Evolutionary conservation across 2,113 vertebrate genomes (phyloP).

Genomic region (Sterrhoptilus dennistouni): DNA sequence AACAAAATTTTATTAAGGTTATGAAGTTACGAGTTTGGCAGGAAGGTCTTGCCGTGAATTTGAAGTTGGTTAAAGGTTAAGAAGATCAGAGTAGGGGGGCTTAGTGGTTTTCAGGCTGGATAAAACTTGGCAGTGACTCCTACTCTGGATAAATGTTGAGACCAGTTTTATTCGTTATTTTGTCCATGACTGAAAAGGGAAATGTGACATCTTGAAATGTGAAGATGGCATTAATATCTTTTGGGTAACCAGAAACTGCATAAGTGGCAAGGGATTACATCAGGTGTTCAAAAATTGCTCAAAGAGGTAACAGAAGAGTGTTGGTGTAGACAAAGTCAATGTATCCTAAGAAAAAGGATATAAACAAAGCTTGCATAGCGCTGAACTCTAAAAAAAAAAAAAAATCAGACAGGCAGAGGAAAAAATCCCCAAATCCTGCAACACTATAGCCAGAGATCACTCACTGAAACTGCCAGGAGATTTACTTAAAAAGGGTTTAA

Average conservation of each 20-base stretch:
- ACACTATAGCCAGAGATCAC: not conserved
- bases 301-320: not conserved
- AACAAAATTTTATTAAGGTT: not conserved
- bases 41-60: not conserved
- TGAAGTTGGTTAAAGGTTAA: not conserved
- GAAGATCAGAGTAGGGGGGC: not conserved
- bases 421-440: not conserved
- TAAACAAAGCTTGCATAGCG: not conserved
- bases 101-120: not conserved
- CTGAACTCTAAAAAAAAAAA: not conserved
- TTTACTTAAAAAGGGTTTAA: not conserved
- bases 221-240: not conserved
- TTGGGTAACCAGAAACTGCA: not conserved
- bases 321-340: not conserved
- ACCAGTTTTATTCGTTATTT: not conserved
- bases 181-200: not conserved
- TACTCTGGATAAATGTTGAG: not conserved
- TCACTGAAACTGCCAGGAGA: not conserved
- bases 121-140: not conserved
- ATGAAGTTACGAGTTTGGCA: not conserved
- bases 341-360: not conserved
- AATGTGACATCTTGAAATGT: not conserved
- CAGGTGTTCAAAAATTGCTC: not conserved
- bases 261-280: not conserved
- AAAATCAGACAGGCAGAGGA: not conserved